Evolutionary conservation across 2,797 vertebrate species (phyloP), one percentile per base, ranked within the genome.

Genomic region (Clarias fuscus): DNA sequence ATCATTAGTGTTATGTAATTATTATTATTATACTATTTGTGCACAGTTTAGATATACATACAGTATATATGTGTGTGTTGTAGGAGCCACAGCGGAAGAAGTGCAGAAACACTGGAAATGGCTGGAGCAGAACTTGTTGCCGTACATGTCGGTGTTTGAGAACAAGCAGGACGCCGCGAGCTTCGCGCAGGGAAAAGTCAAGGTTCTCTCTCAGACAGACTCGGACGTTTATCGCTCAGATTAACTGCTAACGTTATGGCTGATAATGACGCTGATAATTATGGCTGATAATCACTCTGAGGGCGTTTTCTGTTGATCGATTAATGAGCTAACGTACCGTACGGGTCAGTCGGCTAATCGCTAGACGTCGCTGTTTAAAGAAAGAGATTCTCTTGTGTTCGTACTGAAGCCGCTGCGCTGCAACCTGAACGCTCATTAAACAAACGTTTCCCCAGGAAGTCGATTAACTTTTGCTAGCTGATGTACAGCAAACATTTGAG

Each of bases 81-180:
- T 76, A 99, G 98, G 98, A 86, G 97, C 97, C 22, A 96, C 97
- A 7, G 89, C 94, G 20, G 97, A 98, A 90, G 98, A 99, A 91
- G 97, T 99, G 91, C 97, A 95, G 89, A 95, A 94, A 89, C 98
- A 99, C 91, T 99, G 98, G 98, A 97, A 97, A 88, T 99, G 98
- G 98, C 94, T 99, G 92, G 94, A 96, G 70, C 96, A 97, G 92
- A 98, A 99, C 91, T 94, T 99, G 87, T 95, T 99, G 2, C 97
- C 97, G 83, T 99, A 97, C 18, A 95, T 99, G 91, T 95, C 97
- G 0, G 98, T 99, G 84, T 99, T 99, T 90, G 98, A 99, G 92
- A 99, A 98, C 92, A 98, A 98, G 89, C 97, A 98, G 22, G 98
- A 99, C 88, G 95, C 97, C 17, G 95, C 96, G 90, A 97, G 95